phyloP scores from a whole-genome alignment of 1,140 invertebrate genomes.

The Eriocheir sinensis region DNA sequence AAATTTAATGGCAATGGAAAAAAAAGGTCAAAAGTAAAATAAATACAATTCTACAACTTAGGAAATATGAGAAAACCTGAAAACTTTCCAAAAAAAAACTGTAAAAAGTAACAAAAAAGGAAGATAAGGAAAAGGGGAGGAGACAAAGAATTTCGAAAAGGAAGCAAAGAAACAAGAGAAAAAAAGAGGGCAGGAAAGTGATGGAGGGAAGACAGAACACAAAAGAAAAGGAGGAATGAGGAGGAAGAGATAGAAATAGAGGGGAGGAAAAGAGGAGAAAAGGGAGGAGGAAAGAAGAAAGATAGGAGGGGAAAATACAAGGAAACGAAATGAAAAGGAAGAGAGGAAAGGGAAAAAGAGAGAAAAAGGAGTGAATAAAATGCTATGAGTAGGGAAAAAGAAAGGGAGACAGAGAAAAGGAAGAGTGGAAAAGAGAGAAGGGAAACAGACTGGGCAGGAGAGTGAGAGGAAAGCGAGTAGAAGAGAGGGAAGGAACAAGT shows the following conservation, averaged over 20 bases:
- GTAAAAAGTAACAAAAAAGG: not conserved
- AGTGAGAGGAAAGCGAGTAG: not conserved
- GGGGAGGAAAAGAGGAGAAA: not conserved
- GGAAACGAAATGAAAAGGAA: not conserved
- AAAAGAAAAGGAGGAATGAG: not conserved
- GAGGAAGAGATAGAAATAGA: too few species aligned
- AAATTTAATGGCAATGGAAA: not conserved
- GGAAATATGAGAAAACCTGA: not conserved
- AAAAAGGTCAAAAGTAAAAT: not conserved
- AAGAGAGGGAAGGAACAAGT: not conserved
- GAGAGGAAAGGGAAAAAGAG: not conserved
- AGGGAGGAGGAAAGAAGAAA: not conserved
- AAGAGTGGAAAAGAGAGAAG: not conserved
- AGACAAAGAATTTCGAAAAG: not conserved
- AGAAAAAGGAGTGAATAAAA: not conserved
- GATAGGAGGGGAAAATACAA: not conserved
- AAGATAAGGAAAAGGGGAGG: too few species aligned
- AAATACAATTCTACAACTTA: not conserved
- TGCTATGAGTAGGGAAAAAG: not conserved
- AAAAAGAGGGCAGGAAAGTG: not conserved
- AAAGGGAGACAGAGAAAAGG: not conserved
- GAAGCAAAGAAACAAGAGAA: not conserved
- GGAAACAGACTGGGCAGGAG: not conserved
- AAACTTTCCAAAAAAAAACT: not conserved
- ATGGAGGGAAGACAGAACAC: not conserved